Conservation (phyloP, 2,888 invertebrate genomes). For the Dicyrtomina minuta region DNA sequence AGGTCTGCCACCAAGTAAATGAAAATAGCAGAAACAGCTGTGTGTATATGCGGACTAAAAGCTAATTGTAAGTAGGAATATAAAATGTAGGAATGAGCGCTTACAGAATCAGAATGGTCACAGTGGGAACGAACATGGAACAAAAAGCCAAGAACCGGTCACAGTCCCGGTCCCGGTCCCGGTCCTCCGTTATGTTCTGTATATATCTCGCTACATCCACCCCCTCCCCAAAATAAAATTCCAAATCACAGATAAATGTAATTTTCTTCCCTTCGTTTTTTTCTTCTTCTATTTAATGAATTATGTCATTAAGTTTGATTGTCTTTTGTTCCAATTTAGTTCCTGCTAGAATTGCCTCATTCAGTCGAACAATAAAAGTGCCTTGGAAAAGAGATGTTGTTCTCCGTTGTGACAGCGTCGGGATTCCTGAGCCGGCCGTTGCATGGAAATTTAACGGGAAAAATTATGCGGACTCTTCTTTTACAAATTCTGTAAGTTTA, state of each 20-base stretch:
- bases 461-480: conserved; percentile 43
- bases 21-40: too few species aligned
- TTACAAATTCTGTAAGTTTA: conserved; percentile 27
- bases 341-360: conserved; percentile 85
- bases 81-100: too few species aligned
- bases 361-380: conserved; percentile 62
- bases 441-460: conserved; percentile 51
- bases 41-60: too few species aligned
- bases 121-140: too few species aligned
- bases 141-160: neutral
- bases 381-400: conserved; percentile 87
- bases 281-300: neutral
- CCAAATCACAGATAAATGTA: neutral
- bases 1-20: too few species aligned
- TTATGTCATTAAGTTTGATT: neutral
- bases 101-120: too few species aligned
- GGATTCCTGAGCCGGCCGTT: conserved; percentile 57
- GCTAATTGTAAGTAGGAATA: too few species aligned
- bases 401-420: conserved; percentile 80
- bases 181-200: neutral
- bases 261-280: conserved; percentile 3
- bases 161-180: neutral
- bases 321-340: conserved; percentile 61
- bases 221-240: neutral
- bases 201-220: neutral